phyloP scores from a whole-genome alignment of 2,113 vertebrate species.

The Odontesthes bonariensis region DNA sequence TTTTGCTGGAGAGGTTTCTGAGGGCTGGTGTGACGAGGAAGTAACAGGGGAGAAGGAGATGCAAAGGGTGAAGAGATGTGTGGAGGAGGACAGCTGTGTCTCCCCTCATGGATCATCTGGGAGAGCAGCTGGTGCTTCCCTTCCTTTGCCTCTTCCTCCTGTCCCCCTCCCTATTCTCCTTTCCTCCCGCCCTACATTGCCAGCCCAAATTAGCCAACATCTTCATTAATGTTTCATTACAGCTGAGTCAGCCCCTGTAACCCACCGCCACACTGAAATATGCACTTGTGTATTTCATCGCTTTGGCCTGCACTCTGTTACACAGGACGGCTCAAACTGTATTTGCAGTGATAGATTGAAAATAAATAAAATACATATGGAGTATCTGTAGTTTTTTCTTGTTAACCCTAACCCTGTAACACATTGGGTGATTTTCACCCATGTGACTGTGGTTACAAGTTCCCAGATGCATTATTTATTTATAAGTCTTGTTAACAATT shows the following conservation, averaged over 20 bases:
- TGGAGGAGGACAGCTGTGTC: slow-evolving; percentile 60
- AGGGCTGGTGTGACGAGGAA: slow-evolving; percentile 5
- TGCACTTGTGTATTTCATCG: background rate
- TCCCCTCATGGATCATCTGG: slow-evolving; percentile 70
- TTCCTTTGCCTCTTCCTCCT: slow-evolving; percentile 52
- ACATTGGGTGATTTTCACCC: too few species aligned
- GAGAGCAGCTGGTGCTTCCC: slow-evolving; percentile 66
- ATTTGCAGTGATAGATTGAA: background rate
- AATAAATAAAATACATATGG: background rate
- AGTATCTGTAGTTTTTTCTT: too few species aligned
- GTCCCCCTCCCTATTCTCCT: slow-evolving; percentile 8
- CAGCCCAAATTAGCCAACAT: slow-evolving; percentile 69
- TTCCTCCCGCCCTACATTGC: slow-evolving; percentile 18
- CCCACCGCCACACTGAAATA: slow-evolving; percentile 42
- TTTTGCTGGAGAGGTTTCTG: slow-evolving; percentile 45
- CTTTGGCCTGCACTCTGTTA: background rate
- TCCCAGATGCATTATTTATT: too few species aligned
- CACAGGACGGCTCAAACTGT: slow-evolving; percentile 1
- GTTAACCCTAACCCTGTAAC: too few species aligned
- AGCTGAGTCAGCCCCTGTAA: slow-evolving; percentile 73
- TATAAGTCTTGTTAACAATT: too few species aligned
- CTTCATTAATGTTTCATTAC: slow-evolving; percentile 75
- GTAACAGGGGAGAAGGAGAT: slow-evolving; percentile 13
- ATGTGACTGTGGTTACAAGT: too few species aligned
- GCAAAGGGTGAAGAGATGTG: slow-evolving; percentile 35